These are phyloP conservation scores for Xanthorhoe spadicearia DNA, from an alignment of 2,888 invertebrate genomes.

Conservation along the genomic window DNA sequence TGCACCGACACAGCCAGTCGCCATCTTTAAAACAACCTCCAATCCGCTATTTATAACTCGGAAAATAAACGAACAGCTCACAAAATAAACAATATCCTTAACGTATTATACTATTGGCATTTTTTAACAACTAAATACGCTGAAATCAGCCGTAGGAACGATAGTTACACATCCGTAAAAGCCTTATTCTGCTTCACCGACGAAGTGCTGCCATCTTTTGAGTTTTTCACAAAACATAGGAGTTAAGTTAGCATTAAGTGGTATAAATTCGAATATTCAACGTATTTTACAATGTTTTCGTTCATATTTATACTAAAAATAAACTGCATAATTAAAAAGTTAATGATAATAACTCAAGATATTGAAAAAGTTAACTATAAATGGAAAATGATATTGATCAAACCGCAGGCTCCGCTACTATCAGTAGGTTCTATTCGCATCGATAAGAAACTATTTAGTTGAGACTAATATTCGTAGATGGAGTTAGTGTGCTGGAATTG, in stretches of 20 bases:
- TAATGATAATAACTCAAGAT: background rate
- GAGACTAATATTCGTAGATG: constrained; percentile 47
- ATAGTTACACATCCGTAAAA: constrained; percentile 48
- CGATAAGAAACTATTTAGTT: constrained; percentile 37
- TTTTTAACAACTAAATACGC: background rate
- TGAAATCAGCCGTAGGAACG: background rate
- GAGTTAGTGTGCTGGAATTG: constrained; percentile 33
- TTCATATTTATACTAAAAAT: background rate
- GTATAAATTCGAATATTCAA: background rate
- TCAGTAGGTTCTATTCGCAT: constrained; percentile 34
- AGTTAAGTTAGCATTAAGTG: constrained; percentile 26
- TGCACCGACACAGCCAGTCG: constrained; percentile 69
- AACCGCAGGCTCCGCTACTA: background rate
- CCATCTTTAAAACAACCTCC: constrained; percentile 68
- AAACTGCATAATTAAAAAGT: background rate
- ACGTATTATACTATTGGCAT: background rate
- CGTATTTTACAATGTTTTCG: background rate
- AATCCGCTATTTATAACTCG: constrained; percentile 19
- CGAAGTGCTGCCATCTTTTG: constrained; percentile 58
- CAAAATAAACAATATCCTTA: background rate
- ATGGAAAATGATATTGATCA: constrained; percentile 5
- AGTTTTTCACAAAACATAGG: constrained; percentile 20
- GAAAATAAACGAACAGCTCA: background rate
- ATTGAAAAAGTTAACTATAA: background rate
- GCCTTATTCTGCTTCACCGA: constrained; percentile 67